Percentiles rank a stretch among this genome's conserved stretches.
Evolutionary conservation across 2,113 vertebrate species (phyloP).

Genomic region (Bufo bufo): DNA sequence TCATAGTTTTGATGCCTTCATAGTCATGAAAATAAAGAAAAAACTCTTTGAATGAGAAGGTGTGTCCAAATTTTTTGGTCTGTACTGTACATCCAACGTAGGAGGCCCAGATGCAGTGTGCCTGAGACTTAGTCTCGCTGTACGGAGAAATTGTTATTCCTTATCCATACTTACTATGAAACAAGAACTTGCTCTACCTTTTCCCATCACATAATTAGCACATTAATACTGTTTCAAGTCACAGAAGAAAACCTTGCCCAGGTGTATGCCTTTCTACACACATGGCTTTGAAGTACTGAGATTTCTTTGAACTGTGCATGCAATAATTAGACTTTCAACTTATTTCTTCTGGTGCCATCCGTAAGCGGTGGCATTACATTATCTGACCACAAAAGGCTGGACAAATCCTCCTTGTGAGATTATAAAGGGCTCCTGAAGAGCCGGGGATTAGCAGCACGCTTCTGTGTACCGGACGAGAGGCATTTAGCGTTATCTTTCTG

Average conservation of each 20-base stretch:
- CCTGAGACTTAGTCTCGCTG: too few relatives aligned
- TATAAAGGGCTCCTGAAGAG: conserved; percentile 2
- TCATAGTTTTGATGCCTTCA: too few relatives aligned
- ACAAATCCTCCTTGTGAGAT: conserved; percentile 2
- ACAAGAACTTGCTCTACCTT: neutral
- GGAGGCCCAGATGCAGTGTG: too few relatives aligned
- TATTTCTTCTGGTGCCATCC: neutral
- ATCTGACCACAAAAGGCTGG: neutral
- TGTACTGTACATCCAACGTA: too few relatives aligned
- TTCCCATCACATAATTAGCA: neutral
- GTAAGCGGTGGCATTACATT: neutral
- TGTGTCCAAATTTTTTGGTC: too few relatives aligned
- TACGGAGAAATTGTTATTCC: too few relatives aligned
- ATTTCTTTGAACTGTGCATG: neutral
- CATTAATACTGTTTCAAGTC: neutral
- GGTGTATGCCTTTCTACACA: neutral
- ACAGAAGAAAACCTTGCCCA: neutral
- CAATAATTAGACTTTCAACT: neutral
- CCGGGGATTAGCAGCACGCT: neutral
- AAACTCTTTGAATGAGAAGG: too few relatives aligned
- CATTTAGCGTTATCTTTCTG: neutral
- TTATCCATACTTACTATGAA: neutral
- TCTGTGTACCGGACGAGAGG: neutral
- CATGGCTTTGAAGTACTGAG: neutral
- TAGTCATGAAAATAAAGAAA: too few relatives aligned